Percentiles rank a stretch among this genome's conserved stretches.
phyloP scores from a whole-genome alignment of 2,888 invertebrate species.

The Pyralis farinalis region DNA sequence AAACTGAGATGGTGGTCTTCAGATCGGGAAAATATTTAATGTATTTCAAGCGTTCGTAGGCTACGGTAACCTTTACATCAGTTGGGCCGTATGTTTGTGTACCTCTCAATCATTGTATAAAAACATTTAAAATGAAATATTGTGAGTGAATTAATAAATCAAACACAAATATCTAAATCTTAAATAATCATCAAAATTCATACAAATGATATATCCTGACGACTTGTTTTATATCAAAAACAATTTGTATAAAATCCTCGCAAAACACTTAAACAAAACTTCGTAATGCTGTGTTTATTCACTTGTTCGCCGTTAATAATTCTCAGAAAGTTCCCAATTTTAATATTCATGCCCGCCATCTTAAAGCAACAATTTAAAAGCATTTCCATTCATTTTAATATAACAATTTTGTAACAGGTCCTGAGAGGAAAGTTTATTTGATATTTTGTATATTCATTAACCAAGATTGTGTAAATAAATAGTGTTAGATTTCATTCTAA shows the following conservation, averaged over 20 bases:
- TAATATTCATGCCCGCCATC: conserved; percentile 42
- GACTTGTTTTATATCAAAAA: background rate
- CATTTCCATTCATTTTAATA: conserved; percentile 40
- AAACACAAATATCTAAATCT: too few relatives aligned
- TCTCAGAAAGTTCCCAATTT: conserved; percentile 25
- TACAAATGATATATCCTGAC: background rate
- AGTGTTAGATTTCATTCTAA: background rate
- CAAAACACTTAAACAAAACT: conserved; percentile 5
- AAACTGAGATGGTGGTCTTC: too few relatives aligned
- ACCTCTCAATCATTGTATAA: too few relatives aligned
- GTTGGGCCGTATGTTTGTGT: too few relatives aligned
- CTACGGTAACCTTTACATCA: too few relatives aligned
- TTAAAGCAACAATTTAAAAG: conserved; percentile 35
- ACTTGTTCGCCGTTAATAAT: conserved; percentile 15
- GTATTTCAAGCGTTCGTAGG: too few relatives aligned
- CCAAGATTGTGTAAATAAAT: conserved; percentile 9
- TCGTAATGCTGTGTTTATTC: conserved; percentile 15
- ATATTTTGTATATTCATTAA: conserved; percentile 18
- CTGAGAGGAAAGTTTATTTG: conserved; percentile 26
- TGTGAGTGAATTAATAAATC: too few relatives aligned
- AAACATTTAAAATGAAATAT: too few relatives aligned
- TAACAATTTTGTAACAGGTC: conserved; percentile 27
- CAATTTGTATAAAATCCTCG: background rate
- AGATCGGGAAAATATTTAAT: too few relatives aligned
- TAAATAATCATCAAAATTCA: too few relatives aligned